These are phyloP conservation scores for Tetramorium simillimum DNA, from an alignment of 1,140 invertebrate species.

Conservation along the genomic window DNA sequence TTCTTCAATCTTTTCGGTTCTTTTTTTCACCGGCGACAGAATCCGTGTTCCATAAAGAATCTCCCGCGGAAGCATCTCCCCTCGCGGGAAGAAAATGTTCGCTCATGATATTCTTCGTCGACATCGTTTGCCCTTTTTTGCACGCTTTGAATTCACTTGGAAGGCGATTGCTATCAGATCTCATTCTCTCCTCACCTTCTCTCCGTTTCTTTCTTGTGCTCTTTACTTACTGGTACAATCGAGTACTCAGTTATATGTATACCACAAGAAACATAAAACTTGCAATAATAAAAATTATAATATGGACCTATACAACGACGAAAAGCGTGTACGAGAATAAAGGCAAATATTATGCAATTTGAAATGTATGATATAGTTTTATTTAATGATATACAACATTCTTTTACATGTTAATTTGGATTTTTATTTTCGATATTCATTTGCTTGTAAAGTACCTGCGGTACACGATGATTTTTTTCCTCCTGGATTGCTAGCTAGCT, in stretches of 20 bases:
- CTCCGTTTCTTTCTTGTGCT: neutral
- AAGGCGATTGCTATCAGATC: conserved; percentile 18
- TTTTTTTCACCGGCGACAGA: conserved; percentile 16
- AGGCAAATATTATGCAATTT: neutral
- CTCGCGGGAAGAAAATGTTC: conserved; percentile 23
- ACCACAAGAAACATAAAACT: neutral
- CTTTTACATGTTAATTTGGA: neutral
- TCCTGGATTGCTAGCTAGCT: too few relatives aligned
- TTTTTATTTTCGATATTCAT: neutral
- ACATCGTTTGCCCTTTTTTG: conserved; percentile 32
- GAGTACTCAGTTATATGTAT: neutral
- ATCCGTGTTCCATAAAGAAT: conserved; percentile 15
- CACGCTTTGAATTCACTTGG: conserved; percentile 19
- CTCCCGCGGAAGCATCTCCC: neutral
- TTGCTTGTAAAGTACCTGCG: neutral
- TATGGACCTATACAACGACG: neutral
- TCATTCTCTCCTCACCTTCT: neutral
- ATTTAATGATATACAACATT: neutral
- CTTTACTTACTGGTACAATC: neutral
- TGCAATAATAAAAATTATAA: conserved; percentile 13
- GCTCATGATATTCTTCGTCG: conserved; percentile 35
- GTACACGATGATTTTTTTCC: too few relatives aligned
- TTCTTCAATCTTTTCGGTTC: neutral
- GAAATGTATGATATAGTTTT: neutral
- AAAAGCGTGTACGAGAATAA: neutral